Evolutionary conservation across 2,113 vertebrate species (phyloP), one percentile per base, ranked within the genome.

Genomic region (Leucopsar rothschildi): DNA sequence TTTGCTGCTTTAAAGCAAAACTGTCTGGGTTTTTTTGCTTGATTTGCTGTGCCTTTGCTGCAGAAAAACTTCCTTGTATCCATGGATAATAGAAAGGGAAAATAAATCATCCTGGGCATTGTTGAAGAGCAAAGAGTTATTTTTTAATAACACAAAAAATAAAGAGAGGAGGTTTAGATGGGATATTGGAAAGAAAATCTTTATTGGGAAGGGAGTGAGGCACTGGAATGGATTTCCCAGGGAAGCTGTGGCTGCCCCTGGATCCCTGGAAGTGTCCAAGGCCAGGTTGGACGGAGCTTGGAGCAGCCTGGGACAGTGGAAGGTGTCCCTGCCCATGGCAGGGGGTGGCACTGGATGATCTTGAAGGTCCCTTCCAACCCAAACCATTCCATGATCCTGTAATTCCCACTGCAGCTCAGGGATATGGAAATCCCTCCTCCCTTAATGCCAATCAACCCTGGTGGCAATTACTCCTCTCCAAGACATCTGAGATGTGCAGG

Each of bases 391-490:
- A 2, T 9, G 55, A 75, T 60, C 47, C 69, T 21, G 0, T 3
- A 52, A 68, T 39, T 88, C 70, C 53, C 18, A 15, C 21, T 75
- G 80, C 56, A 86, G 56, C 76, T 81, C 47, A 20, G 27, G 24
- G 57, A 40, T 0, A 5, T 11, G 42, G 31, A 68, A 71, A 79
- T 19, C 42, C 55, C 71, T 85, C 42, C 68, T 81, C 35, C 60
- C 0, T 0, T 4, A 8, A 16, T 11, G 12, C 53, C 55, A 45
- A 52, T 11, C 61, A 50, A 5, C 10, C n/a, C 65, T 7, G 24
- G 75, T 19, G 64, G 37, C 12, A 63, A n/a, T 82, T 63, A 29
- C 33, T 72, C 55, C 59, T 91, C 55, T 59, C 50, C 33, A 14
- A 77, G 27, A 13, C 7, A n/a, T 21, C 28, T 0, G 1, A 55